A percentile compares a stretch with the other conserved stretches of the same genome.
phyloP scores from a whole-genome alignment of 2,797 vertebrate genomes.

The Enteromius argenteus region DNA sequence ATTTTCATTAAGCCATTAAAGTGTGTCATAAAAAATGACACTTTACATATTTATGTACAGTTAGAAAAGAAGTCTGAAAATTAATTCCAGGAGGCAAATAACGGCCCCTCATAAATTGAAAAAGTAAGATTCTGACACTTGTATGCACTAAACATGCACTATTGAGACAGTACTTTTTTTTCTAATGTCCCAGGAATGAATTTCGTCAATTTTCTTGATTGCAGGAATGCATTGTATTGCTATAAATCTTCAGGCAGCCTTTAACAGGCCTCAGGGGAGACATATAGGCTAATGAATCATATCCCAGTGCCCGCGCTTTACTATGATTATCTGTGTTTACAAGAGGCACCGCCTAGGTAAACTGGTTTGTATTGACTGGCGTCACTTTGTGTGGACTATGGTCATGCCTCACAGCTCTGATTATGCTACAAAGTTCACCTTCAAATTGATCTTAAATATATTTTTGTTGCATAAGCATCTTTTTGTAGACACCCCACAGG shows the following conservation, averaged over 20 bases:
- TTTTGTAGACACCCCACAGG: neutral
- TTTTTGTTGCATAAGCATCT: neutral
- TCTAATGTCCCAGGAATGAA: neutral
- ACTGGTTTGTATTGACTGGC: slow-evolving; percentile 36
- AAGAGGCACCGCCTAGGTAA: slow-evolving; percentile 45
- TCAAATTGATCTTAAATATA: neutral
- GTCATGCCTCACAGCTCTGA: slow-evolving; percentile 29
- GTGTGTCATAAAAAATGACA: neutral
- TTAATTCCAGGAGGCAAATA: neutral
- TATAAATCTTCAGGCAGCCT: neutral
- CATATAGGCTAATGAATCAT: slow-evolving; percentile 23
- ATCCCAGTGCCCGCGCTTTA: neutral
- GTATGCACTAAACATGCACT: neutral
- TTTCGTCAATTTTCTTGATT: neutral
- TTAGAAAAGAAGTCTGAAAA: neutral
- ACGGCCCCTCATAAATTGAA: neutral
- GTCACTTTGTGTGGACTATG: slow-evolving; percentile 37
- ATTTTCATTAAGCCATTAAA: neutral
- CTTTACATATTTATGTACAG: neutral
- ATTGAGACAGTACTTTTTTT: too few species aligned
- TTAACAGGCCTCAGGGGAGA: slow-evolving; percentile 9
- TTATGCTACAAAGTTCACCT: slow-evolving; percentile 33
- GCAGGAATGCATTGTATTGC: neutral
- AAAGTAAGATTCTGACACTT: neutral
- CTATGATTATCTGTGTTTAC: slow-evolving; percentile 2